Percentiles rank a stretch among this genome's conserved stretches.
Conservation (phyloP, 2,113 vertebrate genomes). For the Oryzias curvinotus region DNA sequence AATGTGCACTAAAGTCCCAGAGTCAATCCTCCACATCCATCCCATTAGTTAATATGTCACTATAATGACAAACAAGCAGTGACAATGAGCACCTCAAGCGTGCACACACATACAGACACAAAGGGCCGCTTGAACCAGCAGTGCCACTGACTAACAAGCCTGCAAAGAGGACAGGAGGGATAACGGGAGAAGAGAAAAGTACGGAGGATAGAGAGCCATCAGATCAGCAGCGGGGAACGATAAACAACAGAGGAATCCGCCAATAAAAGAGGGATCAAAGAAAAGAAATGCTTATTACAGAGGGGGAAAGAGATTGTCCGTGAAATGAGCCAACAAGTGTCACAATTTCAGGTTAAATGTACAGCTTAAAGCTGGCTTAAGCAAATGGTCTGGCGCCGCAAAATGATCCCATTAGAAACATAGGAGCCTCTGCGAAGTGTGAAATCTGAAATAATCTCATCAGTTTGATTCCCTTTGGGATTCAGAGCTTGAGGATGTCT, state of each 20-base stretch:
- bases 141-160: constrained; percentile 37
- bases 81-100: constrained; percentile 23
- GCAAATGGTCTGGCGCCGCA: constrained; percentile 8
- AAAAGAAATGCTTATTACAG: constrained; percentile 20
- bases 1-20: constrained; percentile 18
- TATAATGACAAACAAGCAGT: constrained; percentile 44
- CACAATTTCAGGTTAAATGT: neutral
- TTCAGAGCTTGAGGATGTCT: constrained; percentile 32
- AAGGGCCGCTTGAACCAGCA: constrained; percentile 28
- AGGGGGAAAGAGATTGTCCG: constrained; percentile 19
- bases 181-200: constrained; percentile 21
- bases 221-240: constrained; percentile 35
- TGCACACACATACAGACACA: constrained; percentile 14
- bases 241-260: constrained; percentile 15
- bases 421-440: constrained; percentile 15
- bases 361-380: constrained; percentile 3
- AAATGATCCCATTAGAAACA: constrained; percentile 44
- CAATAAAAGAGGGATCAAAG: constrained; percentile 9
- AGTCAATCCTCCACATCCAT: constrained; percentile 20
- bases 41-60: constrained; percentile 67
- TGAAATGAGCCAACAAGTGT: constrained; percentile 23
- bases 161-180: constrained; percentile 9
- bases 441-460: constrained; percentile 51
- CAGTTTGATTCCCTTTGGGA: constrained; percentile 32
- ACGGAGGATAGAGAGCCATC: constrained; percentile 26